Percentiles rank a stretch among this genome's conserved stretches.
These are phyloP conservation scores for Magallana nippona DNA, from an alignment of 2,888 invertebrate genomes.

Conservation along the genomic window DNA sequence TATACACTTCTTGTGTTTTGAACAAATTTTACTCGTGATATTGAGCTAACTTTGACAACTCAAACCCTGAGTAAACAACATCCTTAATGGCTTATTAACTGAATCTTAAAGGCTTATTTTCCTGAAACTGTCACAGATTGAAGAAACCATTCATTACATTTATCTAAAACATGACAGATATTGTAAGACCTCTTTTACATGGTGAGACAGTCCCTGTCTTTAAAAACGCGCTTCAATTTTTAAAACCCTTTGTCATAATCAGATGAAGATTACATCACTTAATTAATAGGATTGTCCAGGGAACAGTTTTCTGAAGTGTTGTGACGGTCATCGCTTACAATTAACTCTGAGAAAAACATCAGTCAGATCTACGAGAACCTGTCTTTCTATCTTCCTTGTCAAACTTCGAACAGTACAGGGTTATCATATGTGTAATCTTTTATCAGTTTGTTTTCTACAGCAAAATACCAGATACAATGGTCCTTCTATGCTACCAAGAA, in stretches of 20 bases:
- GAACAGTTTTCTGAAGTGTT: constrained; percentile 7
- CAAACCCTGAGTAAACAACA: too few species aligned
- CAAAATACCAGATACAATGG: constrained; percentile 26
- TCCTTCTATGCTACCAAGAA: background rate
- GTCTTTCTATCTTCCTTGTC: too few species aligned
- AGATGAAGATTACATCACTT: constrained; percentile 11
- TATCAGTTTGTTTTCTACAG: constrained; percentile 5
- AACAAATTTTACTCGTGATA: too few species aligned
- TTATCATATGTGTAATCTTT: constrained; percentile 17
- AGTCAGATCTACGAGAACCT: constrained; percentile 33
- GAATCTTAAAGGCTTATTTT: background rate
- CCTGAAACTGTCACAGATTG: background rate
- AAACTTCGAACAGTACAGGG: too few species aligned
- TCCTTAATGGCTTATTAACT: background rate
- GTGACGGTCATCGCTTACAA: background rate
- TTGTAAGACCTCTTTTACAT: constrained; percentile 19
- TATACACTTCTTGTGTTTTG: too few species aligned
- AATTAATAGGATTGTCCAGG: background rate
- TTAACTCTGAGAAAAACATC: constrained; percentile 16
- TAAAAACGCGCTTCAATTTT: constrained; percentile 6
- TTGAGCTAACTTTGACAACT: too few species aligned
- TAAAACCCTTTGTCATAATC: constrained; percentile 7
- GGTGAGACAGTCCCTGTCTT: background rate
- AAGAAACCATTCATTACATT: background rate
- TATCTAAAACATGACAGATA: background rate